A percentile compares a stretch with the other conserved stretches of the same genome.
phyloP scores from a whole-genome alignment of 2,113 vertebrate genomes.

The Lycocorax pyrrhopterus region DNA sequence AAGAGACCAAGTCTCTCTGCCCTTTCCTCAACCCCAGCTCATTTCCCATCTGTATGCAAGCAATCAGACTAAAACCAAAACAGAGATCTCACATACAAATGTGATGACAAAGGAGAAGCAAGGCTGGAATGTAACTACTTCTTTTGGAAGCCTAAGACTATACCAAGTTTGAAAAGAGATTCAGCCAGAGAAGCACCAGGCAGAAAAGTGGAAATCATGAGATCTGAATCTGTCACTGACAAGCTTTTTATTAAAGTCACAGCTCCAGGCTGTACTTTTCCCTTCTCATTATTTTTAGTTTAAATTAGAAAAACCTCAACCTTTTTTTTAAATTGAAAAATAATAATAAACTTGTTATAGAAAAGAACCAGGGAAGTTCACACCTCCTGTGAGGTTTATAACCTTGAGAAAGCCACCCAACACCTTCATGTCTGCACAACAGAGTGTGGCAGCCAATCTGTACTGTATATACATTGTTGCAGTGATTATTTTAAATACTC shows the following conservation, averaged over 20 bases:
- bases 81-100: fast-evolving
- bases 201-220: neutral
- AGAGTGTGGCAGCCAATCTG: neutral
- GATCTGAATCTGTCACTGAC: neutral
- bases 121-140: neutral
- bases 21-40: neutral
- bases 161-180: neutral
- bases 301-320: neutral
- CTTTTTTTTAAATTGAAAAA: neutral
- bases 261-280: neutral
- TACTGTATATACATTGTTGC: neutral
- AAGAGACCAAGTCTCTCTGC: neutral
- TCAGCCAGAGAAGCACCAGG: neutral
- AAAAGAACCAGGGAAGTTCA: neutral
- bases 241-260: neutral
- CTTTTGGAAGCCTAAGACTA: neutral
- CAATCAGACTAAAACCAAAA: neutral
- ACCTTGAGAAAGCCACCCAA: neutral
- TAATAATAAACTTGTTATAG: neutral
- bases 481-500: neutral
- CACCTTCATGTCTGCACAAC: neutral
- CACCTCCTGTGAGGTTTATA: neutral
- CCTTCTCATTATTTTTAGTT: neutral
- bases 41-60: neutral
- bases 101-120: neutral